Evolutionary conservation across 2,888 invertebrate species (phyloP), one percentile per base, ranked within the genome.

Genomic region (Ptychoptera contaminata): DNA sequence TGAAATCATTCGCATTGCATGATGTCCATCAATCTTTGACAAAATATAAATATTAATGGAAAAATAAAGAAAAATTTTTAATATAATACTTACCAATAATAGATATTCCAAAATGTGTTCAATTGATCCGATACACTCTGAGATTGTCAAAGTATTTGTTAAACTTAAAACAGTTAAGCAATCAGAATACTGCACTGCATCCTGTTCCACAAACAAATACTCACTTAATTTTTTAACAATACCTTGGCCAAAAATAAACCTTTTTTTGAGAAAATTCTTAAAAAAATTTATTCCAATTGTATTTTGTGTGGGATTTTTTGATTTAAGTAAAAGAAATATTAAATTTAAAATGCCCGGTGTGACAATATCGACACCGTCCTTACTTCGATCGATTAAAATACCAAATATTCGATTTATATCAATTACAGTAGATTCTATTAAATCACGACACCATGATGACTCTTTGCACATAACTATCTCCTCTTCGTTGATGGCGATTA

Each of bases 1-100:
- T 44, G 69, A 67, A 49, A 83, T 67, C 54, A 82, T 68, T 48
- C 71, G 68, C 54, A 68, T 69, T 2, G 74, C 73, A 44, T 70
- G 65, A 30, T 61, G 57, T 15, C 67, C 59, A 29, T 64, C 59
- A 57, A 62, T 64, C 72, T 40, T 15, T 31, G 15, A 40, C 14
- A 14, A 37, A n/a, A n/a, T n/a, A 16, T 37, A 15, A 16, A 40
- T 14, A 23, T 5, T 23, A 11, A 38, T 16, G 8, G 4, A 14
- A 6, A 15, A 10, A 31, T 31, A 30, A 12, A 23, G 2, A 31
- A 4, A 39, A n/a, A n/a, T n/a, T 6, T 29, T 29, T 11, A 7
- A 23, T 23, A 5, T 23, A 23, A 5, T 23, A n/a, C n/a, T 40
- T 50, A 55, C 65, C 58, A 60, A 59, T 5, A 63, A 48, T 47